Evolutionary conservation across 2,797 vertebrate genomes (phyloP), one percentile per base, ranked within the genome.

Genomic region (Tiaroga cobitis): DNA sequence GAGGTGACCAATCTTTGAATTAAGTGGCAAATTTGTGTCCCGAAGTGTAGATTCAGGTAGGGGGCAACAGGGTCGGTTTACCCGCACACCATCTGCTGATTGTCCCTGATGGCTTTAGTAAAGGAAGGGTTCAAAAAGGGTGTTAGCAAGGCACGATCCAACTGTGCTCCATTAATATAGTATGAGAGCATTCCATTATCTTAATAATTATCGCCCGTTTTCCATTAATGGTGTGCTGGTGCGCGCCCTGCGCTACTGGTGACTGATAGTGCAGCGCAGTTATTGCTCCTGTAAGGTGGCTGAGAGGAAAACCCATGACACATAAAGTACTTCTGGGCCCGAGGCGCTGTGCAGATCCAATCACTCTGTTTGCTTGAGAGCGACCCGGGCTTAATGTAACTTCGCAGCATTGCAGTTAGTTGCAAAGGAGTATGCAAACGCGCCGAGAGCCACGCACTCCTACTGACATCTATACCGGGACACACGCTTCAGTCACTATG

Each of bases 241-340:
- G 43, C 1, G 18, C n/a, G 8, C 41, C 43, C 73, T 72, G 82
- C 76, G 80, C 83, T 67, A 37, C 54, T 70, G 74, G 61, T 81
- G 83, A 77, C 77, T 73, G 85, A 85, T 83, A 88, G 87, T 87
- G 41, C 80, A n/a, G 82, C 75, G 43, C 63, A 37, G 79, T 74
- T 89, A 86, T 85, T 87, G 84, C 86, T 86, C 84, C 86, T 83
- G 76, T 87, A 90, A 90, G 86, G 89, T 88, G 85, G 86, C 86
- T 74, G 84, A 86, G 84, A 87, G 69, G 67, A 78, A 63, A 75
- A 79, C 84, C 68, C 46, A 68, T 34, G 24, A 79, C 83, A 88
- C 32, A 54, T 76, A 83, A 70, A 85, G 82, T 85, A 82, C 87
- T 86, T 76, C 87, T 84, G 87, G 83, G 86, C 86, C 85, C 19